Base-by-base conservation (phyloP, 92 coral and sea anemone genomes). In the Palythoa heliodiscus region DNA sequence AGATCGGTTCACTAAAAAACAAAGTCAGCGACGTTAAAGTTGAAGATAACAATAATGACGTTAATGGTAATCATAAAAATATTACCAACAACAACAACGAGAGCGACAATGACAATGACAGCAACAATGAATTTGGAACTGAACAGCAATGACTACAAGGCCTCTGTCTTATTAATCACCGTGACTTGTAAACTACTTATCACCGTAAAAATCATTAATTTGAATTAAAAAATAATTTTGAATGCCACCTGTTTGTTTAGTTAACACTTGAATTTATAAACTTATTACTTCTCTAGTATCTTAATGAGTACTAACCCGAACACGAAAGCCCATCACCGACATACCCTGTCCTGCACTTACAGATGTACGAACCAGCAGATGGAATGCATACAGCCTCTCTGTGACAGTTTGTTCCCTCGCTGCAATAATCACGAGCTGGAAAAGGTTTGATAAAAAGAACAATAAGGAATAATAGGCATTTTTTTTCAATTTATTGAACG, bases 391-490 rank as follows among this genome's bases (percentile, higher is more conserved):
- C 60, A 0, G 84, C 84, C 5, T 47, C 74, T 20, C 13, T 80
- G 73, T 80, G 84, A 52, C 84, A 80, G 73, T 22, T 38, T 2
- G 35, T 64, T 73, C 47, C 43, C 47, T 20, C 61, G 73, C 19
- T 52, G 16, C 84, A 80, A 40, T 80, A 80, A 24, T 66, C 48
- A 13, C 84, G 84, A 3, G 73, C 84, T 80, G 84, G 13, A 66
- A 35, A 52, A 24, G 3, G 19, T 19, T 19, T n/a, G 25, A 17
- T 16, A 25, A 67, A 63, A 16, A 25, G 43, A 80, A 40, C 13
- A 7, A 23, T 66, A 37, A 54, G 16, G 13, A 8, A 3, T 23
- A 5, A 19, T 7, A 63, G 19, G 11, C 20, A 1, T 63, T n/a
- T 7, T 9, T 11, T 63, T 43, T 43, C 7, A 43, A 43, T 43